These are phyloP conservation scores for Heterodera filipjevi DNA, from an alignment of 2,888 invertebrate genomes.

Conservation along the genomic window DNA sequence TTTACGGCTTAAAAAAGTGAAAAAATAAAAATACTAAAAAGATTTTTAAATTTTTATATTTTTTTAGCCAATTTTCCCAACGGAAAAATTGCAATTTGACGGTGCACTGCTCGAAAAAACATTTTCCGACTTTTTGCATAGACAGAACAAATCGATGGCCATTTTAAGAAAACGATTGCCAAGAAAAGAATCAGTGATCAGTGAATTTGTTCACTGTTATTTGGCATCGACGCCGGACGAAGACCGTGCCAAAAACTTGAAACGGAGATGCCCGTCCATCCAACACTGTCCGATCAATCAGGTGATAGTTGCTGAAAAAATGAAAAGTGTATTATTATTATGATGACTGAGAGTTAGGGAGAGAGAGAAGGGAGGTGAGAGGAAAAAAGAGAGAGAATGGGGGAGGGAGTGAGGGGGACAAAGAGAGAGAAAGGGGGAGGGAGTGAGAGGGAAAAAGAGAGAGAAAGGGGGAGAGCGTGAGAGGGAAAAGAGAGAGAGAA, in stretches of 20 bases:
- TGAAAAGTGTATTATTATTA: no score
- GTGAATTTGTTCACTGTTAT: neutral
- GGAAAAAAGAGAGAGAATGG: no score
- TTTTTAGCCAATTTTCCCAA: neutral
- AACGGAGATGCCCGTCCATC: neutral
- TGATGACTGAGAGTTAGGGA: no score
- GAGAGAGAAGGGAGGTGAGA: no score
- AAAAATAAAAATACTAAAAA: neutral
- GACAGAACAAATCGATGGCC: neutral
- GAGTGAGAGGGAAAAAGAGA: no score
- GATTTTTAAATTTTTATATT: neutral
- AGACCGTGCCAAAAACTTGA: neutral
- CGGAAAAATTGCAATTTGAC: constrained; percentile 3
- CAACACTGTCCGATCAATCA: constrained; percentile 2
- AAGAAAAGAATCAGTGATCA: neutral
- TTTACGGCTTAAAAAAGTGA: constrained; percentile 1
- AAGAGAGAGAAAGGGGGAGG: no score
- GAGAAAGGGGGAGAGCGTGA: no score
- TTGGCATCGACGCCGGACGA: constrained; percentile 5
- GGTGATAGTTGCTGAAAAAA: no score
- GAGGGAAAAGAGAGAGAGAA: no score
- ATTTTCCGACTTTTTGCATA: neutral
- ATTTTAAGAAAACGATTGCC: neutral
- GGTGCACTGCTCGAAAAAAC: neutral
- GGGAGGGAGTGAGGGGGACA: no score